phyloP scores from a whole-genome alignment of 2,888 invertebrate species.

The Lysandra bellargus region DNA sequence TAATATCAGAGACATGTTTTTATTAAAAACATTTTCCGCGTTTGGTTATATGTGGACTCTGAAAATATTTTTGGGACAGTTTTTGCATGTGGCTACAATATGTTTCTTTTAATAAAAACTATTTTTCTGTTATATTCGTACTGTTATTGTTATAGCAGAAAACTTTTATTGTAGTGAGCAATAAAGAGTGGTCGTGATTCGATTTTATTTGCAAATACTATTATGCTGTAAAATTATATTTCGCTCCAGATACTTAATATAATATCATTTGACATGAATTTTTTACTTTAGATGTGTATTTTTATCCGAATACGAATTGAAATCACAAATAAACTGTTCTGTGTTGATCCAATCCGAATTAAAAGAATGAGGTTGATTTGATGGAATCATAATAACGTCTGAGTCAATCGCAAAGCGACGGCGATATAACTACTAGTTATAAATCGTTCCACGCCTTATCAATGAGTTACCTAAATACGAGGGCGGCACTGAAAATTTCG shows the following conservation, averaged over 20 bases:
- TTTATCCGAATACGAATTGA: too few species aligned
- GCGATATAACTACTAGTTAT: too few species aligned
- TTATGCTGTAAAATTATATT: not conserved
- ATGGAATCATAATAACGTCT: too few species aligned
- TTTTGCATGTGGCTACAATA: slow-evolving; percentile 37
- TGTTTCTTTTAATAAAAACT: slow-evolving; percentile 31
- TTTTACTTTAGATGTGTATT: not conserved
- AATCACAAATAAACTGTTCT: too few species aligned
- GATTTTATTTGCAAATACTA: not conserved
- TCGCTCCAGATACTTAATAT: not conserved
- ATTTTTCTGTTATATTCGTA: slow-evolving; percentile 19
- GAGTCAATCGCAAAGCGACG: too few species aligned
- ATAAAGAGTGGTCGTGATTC: slow-evolving; percentile 4
- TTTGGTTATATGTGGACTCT: not conserved
- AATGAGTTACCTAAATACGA: too few species aligned
- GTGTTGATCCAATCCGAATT: too few species aligned
- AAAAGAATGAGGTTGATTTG: too few species aligned
- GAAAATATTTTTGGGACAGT: slow-evolving; percentile 2
- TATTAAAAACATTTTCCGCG: not conserved
- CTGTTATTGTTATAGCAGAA: slow-evolving; percentile 11
- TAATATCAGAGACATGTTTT: not conserved
- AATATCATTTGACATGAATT: not conserved
- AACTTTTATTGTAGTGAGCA: not conserved
- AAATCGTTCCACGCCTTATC: too few species aligned
- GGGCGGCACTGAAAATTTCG: too few species aligned